phyloP scores from a whole-genome alignment of 2,888 invertebrate genomes.

The Eristalis tenax region DNA sequence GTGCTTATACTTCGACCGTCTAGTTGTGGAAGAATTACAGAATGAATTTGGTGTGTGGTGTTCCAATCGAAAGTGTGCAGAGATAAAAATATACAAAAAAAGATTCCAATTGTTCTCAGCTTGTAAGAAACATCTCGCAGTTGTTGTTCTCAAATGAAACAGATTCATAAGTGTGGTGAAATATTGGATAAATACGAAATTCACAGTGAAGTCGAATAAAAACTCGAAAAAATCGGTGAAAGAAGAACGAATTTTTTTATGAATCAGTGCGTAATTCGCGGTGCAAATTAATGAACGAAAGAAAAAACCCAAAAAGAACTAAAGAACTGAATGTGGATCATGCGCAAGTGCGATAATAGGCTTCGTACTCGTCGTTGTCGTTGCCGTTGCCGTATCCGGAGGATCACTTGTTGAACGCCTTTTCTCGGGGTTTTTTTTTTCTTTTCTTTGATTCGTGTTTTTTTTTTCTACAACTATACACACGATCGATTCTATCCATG shows the following conservation, averaged over 20 bases:
- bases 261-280: constrained; percentile 72
- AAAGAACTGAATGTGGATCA: constrained; percentile 70
- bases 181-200: not conserved
- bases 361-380: constrained; percentile 59
- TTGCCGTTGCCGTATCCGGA: constrained; percentile 69
- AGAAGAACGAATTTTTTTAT: constrained; percentile 46
- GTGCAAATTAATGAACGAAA: constrained; percentile 71
- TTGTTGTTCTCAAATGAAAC: not conserved
- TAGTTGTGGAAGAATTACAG: constrained; percentile 57
- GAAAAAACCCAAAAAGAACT: constrained; percentile 45
- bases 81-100: constrained; percentile 42
- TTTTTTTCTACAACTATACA: constrained; percentile 70
- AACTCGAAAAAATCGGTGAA: constrained; percentile 21
- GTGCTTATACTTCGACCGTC: constrained; percentile 61
- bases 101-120: constrained; percentile 26
- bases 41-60: constrained; percentile 51
- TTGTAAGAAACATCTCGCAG: not conserved
- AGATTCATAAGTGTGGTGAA: not conserved
- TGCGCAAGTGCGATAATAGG: constrained; percentile 71
- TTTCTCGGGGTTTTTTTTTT: constrained; percentile 48
- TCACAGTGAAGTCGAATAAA: not conserved
- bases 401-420: constrained; percentile 72
- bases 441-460: constrained; percentile 68
- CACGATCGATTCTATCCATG: constrained; percentile 72
- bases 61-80: constrained; percentile 61